These are phyloP conservation scores for Brenthis ino DNA, from an alignment of 2,888 invertebrate genomes.

Conservation along the genomic window DNA sequence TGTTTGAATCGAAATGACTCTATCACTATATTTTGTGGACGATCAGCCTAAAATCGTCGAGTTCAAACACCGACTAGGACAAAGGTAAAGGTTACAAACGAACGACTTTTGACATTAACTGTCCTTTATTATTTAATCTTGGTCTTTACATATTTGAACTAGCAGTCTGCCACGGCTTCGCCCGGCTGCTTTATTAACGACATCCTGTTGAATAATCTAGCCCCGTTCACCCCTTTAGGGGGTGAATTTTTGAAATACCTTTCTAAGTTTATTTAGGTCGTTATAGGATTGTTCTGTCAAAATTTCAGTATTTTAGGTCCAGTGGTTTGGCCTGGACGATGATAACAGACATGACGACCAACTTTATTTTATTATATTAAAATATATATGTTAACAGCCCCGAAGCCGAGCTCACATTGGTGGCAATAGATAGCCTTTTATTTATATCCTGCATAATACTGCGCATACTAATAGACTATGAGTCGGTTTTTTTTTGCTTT, in stretches of 20 bases:
- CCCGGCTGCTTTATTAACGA: too few relatives aligned
- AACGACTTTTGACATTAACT: slow-evolving; percentile 33
- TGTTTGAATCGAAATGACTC: not conserved
- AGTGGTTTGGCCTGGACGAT: too few relatives aligned
- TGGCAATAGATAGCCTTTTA: slow-evolving; percentile 12
- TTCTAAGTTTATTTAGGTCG: too few relatives aligned
- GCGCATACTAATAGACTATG: slow-evolving; percentile 19
- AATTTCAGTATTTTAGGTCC: too few relatives aligned
- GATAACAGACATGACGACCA: too few relatives aligned
- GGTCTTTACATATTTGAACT: slow-evolving; percentile 18
- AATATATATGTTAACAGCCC: slow-evolving; percentile 11
- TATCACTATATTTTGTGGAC: slow-evolving; percentile 13
- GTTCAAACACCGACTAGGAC: slow-evolving; percentile 31
- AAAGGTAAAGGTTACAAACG: slow-evolving; percentile 34
- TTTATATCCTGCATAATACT: slow-evolving; percentile 16
- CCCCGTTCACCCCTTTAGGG: too few relatives aligned
- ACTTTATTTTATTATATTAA: too few relatives aligned
- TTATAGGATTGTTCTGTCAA: too few relatives aligned
- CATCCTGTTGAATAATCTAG: too few relatives aligned
- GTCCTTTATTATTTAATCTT: slow-evolving; percentile 30
- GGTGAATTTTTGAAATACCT: too few relatives aligned
- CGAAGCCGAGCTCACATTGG: slow-evolving; percentile 16
- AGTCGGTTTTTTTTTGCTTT: slow-evolving; percentile 13
- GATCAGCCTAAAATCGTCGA: slow-evolving; percentile 24
- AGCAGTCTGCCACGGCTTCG: too few relatives aligned